phyloP scores from a whole-genome alignment of 2,113 vertebrate species.

The Sialia sialis region DNA sequence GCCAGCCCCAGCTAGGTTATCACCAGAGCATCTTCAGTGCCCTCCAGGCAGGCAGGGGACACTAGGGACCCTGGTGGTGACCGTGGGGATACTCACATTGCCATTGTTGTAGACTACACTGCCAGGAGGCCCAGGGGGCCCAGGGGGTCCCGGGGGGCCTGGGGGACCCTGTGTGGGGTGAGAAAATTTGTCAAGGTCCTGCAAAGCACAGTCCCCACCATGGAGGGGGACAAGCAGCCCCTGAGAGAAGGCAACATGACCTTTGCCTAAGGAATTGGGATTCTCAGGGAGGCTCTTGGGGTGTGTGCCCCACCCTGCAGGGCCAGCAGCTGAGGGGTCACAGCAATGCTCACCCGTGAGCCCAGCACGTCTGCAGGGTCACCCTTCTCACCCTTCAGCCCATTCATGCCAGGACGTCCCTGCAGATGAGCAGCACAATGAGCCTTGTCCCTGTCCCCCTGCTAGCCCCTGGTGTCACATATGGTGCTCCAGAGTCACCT shows the following conservation, averaged over 20 bases:
- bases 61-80: rapidly evolving
- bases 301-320: background rate
- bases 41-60: background rate
- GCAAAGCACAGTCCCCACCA: background rate
- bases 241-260: background rate
- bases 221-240: background rate
- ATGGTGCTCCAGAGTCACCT: background rate
- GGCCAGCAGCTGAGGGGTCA: background rate
- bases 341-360: constrained; percentile 72
- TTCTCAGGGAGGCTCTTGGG: rapidly evolving
- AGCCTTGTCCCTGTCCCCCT: rapidly evolving
- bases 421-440: background rate
- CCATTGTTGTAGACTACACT: constrained; percentile 19
- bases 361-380: constrained; percentile 65
- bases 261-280: background rate
- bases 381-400: constrained; percentile 88
- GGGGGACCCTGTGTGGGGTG: constrained; percentile 37
- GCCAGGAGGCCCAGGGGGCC: constrained; percentile 71
- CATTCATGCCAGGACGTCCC: constrained; percentile 93
- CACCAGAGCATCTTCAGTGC: background rate
- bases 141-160: constrained; percentile 78
- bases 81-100: constrained; percentile 8
- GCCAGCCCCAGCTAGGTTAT: background rate
- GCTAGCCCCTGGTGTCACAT: background rate
- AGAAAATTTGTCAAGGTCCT: background rate